phyloP scores from a whole-genome alignment of 1,140 invertebrate genomes.

The Linepithema humile region DNA sequence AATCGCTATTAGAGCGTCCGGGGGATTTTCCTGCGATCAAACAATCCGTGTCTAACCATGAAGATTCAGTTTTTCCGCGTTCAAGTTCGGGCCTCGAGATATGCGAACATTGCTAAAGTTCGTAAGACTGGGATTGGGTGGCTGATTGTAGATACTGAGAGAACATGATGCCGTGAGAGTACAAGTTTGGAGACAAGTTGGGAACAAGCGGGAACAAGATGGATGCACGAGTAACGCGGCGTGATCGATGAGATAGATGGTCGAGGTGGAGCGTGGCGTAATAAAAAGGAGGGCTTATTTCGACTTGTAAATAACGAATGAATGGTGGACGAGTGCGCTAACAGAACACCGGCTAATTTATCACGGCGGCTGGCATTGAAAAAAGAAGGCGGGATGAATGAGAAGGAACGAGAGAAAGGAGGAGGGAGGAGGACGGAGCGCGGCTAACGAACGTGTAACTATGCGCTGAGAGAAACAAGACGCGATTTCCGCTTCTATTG shows the following conservation, averaged over 20 bases:
- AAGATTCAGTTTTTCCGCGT: neutral
- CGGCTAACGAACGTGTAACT: constrained; percentile 45
- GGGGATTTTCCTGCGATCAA: neutral
- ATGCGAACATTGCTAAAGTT: neutral
- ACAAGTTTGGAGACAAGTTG: constrained; percentile 26
- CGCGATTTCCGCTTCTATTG: constrained; percentile 45
- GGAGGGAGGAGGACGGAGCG: neutral
- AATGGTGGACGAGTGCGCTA: constrained; percentile 41
- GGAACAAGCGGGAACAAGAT: constrained; percentile 20
- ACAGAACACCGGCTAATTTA: constrained; percentile 33
- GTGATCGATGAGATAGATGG: constrained; percentile 38
- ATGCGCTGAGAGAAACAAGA: constrained; percentile 31
- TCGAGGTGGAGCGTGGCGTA: neutral
- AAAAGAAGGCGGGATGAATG: neutral
- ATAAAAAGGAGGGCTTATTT: constrained; percentile 10
- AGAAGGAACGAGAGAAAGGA: neutral
- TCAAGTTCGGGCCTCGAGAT: neutral
- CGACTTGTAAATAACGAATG: constrained; percentile 50
- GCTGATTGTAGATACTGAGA: neutral
- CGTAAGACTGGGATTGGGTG: neutral
- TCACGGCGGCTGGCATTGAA: neutral
- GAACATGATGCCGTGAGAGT: neutral
- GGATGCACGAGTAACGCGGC: neutral
- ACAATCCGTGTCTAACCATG: neutral
- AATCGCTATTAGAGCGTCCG: neutral